phyloP scores from a whole-genome alignment of 1,140 invertebrate genomes.

The Periplaneta americana region DNA sequence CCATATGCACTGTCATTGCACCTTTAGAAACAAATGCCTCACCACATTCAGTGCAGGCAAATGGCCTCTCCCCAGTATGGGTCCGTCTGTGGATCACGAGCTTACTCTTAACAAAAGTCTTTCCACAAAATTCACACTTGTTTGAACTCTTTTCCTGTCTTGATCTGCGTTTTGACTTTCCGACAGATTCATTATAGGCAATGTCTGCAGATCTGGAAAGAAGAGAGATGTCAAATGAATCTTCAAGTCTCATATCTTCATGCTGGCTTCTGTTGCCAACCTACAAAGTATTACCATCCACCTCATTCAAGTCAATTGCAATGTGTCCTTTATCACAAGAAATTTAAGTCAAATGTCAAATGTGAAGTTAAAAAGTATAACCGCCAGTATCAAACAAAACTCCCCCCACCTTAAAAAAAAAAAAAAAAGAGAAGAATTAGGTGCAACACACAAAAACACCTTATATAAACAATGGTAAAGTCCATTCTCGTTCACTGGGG shows the following conservation, averaged over 20 bases:
- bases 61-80: conserved; percentile 50
- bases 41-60: conserved; percentile 45
- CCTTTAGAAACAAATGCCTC: conserved; percentile 45
- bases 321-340: too few relatives aligned
- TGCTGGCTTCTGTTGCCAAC: neutral
- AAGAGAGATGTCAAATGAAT: conserved; percentile 2
- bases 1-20: conserved; percentile 39
- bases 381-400: too few relatives aligned
- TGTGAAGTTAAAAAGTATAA: too few relatives aligned
- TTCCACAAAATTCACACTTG: conserved; percentile 47
- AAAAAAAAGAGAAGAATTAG: too few relatives aligned
- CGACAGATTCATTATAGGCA: neutral
- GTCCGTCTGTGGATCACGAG: conserved; percentile 32
- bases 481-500: too few relatives aligned
- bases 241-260: neutral
- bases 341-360: too few relatives aligned
- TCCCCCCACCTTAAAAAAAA: too few relatives aligned
- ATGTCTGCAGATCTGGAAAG: conserved; percentile 11
- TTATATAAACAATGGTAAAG: too few relatives aligned
- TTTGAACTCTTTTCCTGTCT: neutral
- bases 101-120: conserved; percentile 41
- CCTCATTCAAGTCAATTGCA: too few relatives aligned
- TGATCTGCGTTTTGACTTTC: neutral
- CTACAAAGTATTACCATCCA: too few relatives aligned
- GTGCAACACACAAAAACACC: too few relatives aligned